phyloP scores from a whole-genome alignment of 2,888 invertebrate species.

The Amitus sp. region DNA sequence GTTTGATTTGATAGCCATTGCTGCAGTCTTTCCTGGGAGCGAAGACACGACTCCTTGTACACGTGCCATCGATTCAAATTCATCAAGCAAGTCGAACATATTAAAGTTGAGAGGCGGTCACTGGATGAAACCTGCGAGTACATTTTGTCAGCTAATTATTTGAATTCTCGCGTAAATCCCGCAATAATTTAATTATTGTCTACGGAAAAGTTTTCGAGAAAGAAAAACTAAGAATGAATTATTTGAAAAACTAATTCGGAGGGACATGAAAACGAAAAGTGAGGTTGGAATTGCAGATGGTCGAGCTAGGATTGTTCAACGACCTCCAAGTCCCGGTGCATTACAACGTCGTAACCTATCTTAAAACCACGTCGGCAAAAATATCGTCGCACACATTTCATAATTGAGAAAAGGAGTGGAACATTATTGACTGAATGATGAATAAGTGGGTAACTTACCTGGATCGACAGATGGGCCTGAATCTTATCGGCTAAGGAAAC shows the following conservation, averaged over 20 bases:
- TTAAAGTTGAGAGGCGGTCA: constrained; percentile 74
- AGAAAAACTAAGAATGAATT: no score
- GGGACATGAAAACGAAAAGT: no score
- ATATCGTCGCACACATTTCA: not conserved
- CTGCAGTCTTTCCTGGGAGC: constrained; percentile 74
- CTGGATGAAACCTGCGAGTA: constrained; percentile 72
- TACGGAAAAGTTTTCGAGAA: no score
- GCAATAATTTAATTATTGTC: no score
- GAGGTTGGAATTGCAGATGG: no score
- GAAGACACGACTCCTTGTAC: constrained; percentile 74
- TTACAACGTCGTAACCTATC: not conserved
- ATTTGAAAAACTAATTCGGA: no score
- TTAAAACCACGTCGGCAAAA: not conserved
- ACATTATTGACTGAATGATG: not conserved
- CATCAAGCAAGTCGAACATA: constrained; percentile 73
- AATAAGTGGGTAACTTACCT: constrained; percentile 68
- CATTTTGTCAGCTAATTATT: no score
- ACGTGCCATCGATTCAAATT: constrained; percentile 76
- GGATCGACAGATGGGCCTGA: constrained; percentile 73
- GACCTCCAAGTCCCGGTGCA: not conserved
- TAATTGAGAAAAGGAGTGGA: not conserved
- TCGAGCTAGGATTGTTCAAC: not conserved
- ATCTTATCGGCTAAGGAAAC: constrained; percentile 72
- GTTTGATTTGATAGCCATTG: constrained; percentile 66
- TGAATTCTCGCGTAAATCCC: not conserved